Conservation (phyloP, 2,113 vertebrate species). For the Cyanistes caeruleus region DNA sequence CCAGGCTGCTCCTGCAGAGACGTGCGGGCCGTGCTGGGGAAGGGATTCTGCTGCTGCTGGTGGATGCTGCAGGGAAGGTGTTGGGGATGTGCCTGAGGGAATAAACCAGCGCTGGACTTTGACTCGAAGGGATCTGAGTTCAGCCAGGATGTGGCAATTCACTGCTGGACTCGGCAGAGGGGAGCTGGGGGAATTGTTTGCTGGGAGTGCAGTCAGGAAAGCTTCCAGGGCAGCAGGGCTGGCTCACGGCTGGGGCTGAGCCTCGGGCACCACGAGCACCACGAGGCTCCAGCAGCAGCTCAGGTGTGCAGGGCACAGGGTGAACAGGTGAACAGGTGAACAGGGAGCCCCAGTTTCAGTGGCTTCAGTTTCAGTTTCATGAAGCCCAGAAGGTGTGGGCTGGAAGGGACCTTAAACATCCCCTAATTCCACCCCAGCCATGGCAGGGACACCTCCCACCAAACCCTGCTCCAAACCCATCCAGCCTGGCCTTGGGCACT, state of each 20-base stretch:
- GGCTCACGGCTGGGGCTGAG: neutral
- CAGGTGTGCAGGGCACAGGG: neutral
- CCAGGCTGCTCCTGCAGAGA: neutral
- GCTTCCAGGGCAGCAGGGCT: neutral
- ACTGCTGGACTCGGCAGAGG: neutral
- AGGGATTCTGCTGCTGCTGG: neutral
- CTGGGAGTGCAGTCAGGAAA: neutral
- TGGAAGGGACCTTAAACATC: neutral
- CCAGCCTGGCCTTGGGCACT: neutral
- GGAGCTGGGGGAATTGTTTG: neutral
- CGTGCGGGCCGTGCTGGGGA: neutral
- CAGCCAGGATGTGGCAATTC: neutral
- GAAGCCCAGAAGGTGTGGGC: neutral
- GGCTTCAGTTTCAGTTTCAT: too few relatives aligned
- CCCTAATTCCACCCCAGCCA: neutral
- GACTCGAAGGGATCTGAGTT: accelerated
- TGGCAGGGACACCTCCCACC: neutral
- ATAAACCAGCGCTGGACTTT: neutral
- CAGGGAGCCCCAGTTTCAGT: neutral
- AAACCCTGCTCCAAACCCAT: neutral
- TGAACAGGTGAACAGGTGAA: too few relatives aligned
- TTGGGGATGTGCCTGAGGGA: neutral
- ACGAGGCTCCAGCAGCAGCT: neutral
- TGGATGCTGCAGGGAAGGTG: neutral
- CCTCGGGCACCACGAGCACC: accelerated